phyloP scores from a whole-genome alignment of 2,113 vertebrate genomes.

The Sciurus niger region DNA sequence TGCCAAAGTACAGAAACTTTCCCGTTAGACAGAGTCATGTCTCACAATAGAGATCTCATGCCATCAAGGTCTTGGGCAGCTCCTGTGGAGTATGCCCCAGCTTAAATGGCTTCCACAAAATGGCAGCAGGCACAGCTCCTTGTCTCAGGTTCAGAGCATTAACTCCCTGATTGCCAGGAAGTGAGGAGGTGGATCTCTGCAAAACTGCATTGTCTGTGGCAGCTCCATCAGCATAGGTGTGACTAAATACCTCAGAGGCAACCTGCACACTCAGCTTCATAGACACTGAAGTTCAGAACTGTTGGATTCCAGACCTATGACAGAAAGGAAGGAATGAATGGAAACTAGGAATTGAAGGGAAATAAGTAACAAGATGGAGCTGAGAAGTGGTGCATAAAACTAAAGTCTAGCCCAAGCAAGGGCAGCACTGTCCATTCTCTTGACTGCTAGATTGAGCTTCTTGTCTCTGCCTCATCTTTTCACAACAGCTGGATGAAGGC shows the following conservation, averaged over 20 bases:
- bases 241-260: slow-evolving; percentile 64
- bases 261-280: background rate
- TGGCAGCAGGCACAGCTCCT: background rate
- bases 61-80: background rate
- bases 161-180: background rate
- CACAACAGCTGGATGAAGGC: slow-evolving; percentile 39
- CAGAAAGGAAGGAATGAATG: background rate
- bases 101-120: background rate
- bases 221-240: background rate
- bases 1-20: background rate
- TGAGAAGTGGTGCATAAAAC: background rate
- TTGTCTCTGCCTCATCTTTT: background rate
- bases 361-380: background rate
- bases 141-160: background rate
- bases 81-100: background rate
- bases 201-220: background rate
- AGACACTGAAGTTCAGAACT: background rate
- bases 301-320: background rate
- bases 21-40: background rate
- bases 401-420: background rate
- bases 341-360: background rate
- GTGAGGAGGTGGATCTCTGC: background rate
- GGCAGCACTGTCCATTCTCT: background rate
- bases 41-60: background rate
- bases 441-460: background rate